These are phyloP conservation scores for Ciconia maguari DNA, from an alignment of 2,113 vertebrate genomes.

Conservation along the genomic window DNA sequence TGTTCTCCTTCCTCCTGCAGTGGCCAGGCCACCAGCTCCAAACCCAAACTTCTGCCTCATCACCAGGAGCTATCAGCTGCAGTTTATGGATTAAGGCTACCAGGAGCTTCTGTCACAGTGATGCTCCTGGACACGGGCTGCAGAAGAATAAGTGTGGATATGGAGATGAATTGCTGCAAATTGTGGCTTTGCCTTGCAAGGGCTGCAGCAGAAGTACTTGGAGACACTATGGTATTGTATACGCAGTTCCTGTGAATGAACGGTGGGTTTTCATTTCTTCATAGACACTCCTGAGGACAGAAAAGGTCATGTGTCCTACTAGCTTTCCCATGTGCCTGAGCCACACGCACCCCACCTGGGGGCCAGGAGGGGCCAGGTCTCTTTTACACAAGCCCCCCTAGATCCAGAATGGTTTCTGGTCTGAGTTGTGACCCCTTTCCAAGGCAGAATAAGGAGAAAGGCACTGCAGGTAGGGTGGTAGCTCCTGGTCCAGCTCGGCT, in stretches of 20 bases:
- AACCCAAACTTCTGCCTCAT: not conserved
- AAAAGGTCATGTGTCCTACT: not conserved
- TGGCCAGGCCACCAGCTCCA: not conserved
- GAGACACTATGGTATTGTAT: not conserved
- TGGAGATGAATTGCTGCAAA: not conserved
- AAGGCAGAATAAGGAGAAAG: not conserved
- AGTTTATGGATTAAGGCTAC: not conserved
- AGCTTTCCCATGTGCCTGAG: accelerated
- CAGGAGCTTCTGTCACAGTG: not conserved
- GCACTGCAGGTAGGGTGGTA: not conserved
- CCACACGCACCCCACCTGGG: too few relatives aligned
- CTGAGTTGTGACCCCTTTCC: not conserved
- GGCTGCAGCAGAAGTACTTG: not conserved
- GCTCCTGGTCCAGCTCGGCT: not conserved
- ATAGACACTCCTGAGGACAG: not conserved
- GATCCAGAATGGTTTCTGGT: not conserved
- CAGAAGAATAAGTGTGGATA: not conserved
- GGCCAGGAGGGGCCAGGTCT: not conserved
- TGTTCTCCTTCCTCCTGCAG: accelerated
- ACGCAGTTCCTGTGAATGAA: not conserved
- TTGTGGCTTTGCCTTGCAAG: not conserved
- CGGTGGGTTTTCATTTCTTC: not conserved
- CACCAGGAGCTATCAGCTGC: not conserved
- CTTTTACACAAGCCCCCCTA: not conserved
- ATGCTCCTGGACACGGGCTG: not conserved